phyloP scores from a whole-genome alignment of 2,113 vertebrate genomes.

The Nerophis ophidion region DNA sequence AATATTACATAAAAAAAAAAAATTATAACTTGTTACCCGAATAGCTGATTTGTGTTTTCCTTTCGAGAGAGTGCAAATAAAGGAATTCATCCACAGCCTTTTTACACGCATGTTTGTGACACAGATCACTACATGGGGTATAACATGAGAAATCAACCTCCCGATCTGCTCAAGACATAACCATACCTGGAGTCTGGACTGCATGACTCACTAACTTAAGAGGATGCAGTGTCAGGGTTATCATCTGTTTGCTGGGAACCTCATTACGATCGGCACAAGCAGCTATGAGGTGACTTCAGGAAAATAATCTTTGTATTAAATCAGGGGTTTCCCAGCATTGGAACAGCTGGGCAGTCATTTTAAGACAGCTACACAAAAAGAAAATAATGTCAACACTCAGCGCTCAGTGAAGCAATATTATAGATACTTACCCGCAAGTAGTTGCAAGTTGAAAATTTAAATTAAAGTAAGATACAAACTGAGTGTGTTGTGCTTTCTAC shows the following conservation, averaged over 20 bases:
- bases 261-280: constrained; percentile 60
- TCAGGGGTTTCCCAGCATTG: constrained; percentile 52
- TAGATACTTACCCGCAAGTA: constrained; percentile 18
- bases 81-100: constrained; percentile 68
- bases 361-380: constrained; percentile 34
- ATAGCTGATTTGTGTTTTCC: constrained; percentile 55
- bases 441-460: constrained; percentile 14
- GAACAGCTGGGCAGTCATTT: constrained; percentile 30
- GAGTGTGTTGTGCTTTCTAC: constrained; percentile 16
- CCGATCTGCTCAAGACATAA: constrained; percentile 65
- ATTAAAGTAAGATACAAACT: constrained; percentile 20
- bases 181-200: constrained; percentile 65
- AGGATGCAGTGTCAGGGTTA: constrained; percentile 66
- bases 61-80: constrained; percentile 67
- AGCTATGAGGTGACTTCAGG: constrained; percentile 37
- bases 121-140: constrained; percentile 59
- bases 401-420: constrained; percentile 34
- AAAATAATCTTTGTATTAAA: constrained; percentile 48
- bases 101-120: constrained; percentile 62
- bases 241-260: constrained; percentile 60
- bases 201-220: constrained; percentile 65
- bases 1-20: too few relatives aligned
- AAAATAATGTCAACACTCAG: constrained; percentile 32
- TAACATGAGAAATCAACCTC: constrained; percentile 65
- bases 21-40: too few relatives aligned